Percentiles rank a stretch among this genome's conserved stretches.
These are phyloP conservation scores for Melikaiella ostensackeni DNA, from an alignment of 2,888 invertebrate species.

Conservation along the genomic window DNA sequence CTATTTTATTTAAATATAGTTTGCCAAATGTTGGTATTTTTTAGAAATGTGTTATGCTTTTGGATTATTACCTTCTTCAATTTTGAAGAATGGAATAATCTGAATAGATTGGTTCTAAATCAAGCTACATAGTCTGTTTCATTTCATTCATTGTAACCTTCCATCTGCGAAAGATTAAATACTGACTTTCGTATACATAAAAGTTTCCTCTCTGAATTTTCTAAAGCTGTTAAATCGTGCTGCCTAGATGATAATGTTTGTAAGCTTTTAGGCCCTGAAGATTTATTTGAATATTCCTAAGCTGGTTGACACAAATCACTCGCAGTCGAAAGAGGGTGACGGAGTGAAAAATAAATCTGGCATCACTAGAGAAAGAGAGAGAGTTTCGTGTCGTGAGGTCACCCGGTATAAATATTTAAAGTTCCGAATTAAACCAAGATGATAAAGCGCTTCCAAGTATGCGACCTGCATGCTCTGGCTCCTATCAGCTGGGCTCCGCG, in stretches of 20 bases:
- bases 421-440: slow-evolving; percentile 73
- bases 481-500: slow-evolving; percentile 58
- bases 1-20: too few relatives aligned
- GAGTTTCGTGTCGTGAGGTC: slow-evolving; percentile 69
- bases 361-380: slow-evolving; percentile 16
- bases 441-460: slow-evolving; percentile 72
- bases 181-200: too few relatives aligned
- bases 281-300: slow-evolving; percentile 24
- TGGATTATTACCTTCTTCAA: too few relatives aligned
- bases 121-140: too few relatives aligned
- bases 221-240: background rate
- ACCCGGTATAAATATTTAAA: slow-evolving; percentile 75
- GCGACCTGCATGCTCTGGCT: slow-evolving; percentile 67
- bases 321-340: slow-evolving; percentile 38
- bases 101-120: too few relatives aligned
- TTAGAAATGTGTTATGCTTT: too few relatives aligned
- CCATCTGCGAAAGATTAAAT: too few relatives aligned
- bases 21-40: too few relatives aligned
- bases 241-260: background rate
- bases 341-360: slow-evolving; percentile 58
- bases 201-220: background rate
- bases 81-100: too few relatives aligned
- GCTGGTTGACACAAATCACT: slow-evolving; percentile 55
- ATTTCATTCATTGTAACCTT: too few relatives aligned
- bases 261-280: background rate